phyloP scores from a whole-genome alignment of 2,797 vertebrate genomes.

The Naso thynnoides region DNA sequence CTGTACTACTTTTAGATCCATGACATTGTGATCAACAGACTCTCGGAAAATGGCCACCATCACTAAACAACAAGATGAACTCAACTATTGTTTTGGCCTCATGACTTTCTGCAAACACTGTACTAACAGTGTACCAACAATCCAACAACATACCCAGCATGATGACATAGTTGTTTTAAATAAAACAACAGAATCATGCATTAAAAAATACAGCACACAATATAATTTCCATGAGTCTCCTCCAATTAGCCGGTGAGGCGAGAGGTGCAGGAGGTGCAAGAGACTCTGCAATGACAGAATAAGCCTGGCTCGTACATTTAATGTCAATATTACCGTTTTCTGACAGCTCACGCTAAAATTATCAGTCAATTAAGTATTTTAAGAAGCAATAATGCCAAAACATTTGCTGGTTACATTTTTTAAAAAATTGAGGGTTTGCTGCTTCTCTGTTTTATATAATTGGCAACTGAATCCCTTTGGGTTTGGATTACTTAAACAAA shows the following conservation, averaged over 20 bases:
- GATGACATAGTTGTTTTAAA: conserved; percentile 36
- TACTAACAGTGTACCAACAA: conserved; percentile 64
- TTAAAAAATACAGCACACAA: conserved; percentile 47
- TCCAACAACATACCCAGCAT: conserved; percentile 41
- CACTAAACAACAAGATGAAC: conserved; percentile 43
- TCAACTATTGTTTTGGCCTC: conserved; percentile 20
- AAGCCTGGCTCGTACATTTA: too few relatives aligned
- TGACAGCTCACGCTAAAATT: not conserved
- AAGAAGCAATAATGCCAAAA: not conserved
- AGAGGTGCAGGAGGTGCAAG: conserved; percentile 46
- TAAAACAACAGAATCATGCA: conserved; percentile 55
- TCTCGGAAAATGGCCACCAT: conserved; percentile 11
- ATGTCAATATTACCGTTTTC: not conserved
- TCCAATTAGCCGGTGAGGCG: conserved; percentile 60
- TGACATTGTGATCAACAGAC: conserved; percentile 28
- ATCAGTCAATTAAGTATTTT: not conserved
- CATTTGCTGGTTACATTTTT: not conserved
- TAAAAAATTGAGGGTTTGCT: not conserved
- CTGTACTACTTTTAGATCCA: conserved; percentile 26
- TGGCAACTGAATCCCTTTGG: not conserved
- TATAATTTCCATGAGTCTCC: conserved; percentile 66
- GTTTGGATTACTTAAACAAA: not conserved
- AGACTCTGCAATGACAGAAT: too few relatives aligned
- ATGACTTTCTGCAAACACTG: conserved; percentile 54
- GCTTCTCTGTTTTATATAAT: not conserved